These are phyloP conservation scores for Psilanteris sp. DNA, from an alignment of 1,140 invertebrate genomes.

Conservation along the genomic window DNA sequence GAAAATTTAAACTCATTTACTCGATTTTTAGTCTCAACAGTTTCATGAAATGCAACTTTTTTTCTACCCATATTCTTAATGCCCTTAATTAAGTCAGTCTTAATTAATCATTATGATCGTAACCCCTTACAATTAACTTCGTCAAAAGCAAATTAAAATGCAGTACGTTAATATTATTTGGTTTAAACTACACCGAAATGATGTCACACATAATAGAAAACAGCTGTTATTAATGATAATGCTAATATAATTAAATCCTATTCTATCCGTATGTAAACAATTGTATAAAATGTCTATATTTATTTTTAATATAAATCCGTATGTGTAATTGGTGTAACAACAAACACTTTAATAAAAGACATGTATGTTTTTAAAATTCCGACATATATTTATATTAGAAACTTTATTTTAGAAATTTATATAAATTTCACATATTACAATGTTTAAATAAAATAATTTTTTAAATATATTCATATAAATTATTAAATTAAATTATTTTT, in stretches of 20 bases:
- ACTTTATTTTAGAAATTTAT: not conserved
- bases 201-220: constrained; percentile 13
- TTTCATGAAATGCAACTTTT: too few species aligned
- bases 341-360: too few species aligned
- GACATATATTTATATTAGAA: too few species aligned
- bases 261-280: too few species aligned
- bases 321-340: too few species aligned
- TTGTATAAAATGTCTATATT: too few species aligned
- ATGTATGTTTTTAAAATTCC: too few species aligned
- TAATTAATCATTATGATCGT: constrained; percentile 20
- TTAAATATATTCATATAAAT: not conserved
- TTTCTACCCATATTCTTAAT: constrained; percentile 1
- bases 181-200: constrained; percentile 12
- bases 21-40: too few species aligned
- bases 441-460: not conserved
- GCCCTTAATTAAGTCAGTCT: constrained; percentile 5
- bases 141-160: constrained; percentile 32
- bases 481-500: not conserved
- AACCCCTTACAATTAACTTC: constrained; percentile 21
- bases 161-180: constrained; percentile 17
- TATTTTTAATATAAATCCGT: too few species aligned
- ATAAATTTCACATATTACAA: not conserved
- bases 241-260: constrained; percentile 7
- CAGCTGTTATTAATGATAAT: constrained; percentile 42
- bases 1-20: too few species aligned